Evolutionary conservation across 1,140 invertebrate species (phyloP).

Genomic region (Micrasema longulum): DNA sequence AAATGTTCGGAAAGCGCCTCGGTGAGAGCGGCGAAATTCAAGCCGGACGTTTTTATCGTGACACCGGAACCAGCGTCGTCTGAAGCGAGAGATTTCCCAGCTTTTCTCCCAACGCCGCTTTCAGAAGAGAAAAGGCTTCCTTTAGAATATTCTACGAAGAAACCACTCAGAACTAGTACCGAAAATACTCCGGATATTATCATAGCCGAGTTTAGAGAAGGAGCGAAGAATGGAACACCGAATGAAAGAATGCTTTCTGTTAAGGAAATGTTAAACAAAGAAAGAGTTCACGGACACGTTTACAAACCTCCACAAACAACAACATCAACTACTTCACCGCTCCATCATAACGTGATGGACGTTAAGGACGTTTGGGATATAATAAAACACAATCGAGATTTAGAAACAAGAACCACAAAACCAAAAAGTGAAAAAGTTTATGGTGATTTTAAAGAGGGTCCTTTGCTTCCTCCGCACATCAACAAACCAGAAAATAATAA

Average conservation of each 20-base stretch:
- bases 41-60: slow-evolving; percentile 45
- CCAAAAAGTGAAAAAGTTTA: background rate
- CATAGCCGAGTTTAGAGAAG: slow-evolving; percentile 47
- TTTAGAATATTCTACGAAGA: background rate
- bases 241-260: slow-evolving; percentile 41
- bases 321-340: background rate
- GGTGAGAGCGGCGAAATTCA: slow-evolving; percentile 37
- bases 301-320: background rate
- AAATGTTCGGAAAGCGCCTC: slow-evolving; percentile 28
- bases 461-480: background rate
- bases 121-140: slow-evolving; percentile 3
- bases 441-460: background rate
- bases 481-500: background rate
- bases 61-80: slow-evolving; percentile 40
- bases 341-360: slow-evolving; percentile 20
- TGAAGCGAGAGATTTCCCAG: slow-evolving; percentile 19
- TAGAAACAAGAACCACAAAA: slow-evolving; percentile 27
- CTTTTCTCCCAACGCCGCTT: slow-evolving; percentile 48
- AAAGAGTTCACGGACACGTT: slow-evolving; percentile 9
- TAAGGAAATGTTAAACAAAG: slow-evolving; percentile 48
- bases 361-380: slow-evolving; percentile 52
- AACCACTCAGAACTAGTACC: background rate
- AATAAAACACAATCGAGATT: slow-evolving; percentile 49
- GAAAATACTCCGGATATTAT: slow-evolving; percentile 41
- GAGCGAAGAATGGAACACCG: slow-evolving; percentile 21